Base-by-base conservation (phyloP, 2,888 invertebrate genomes). In the Melinopterus prodromus region DNA sequence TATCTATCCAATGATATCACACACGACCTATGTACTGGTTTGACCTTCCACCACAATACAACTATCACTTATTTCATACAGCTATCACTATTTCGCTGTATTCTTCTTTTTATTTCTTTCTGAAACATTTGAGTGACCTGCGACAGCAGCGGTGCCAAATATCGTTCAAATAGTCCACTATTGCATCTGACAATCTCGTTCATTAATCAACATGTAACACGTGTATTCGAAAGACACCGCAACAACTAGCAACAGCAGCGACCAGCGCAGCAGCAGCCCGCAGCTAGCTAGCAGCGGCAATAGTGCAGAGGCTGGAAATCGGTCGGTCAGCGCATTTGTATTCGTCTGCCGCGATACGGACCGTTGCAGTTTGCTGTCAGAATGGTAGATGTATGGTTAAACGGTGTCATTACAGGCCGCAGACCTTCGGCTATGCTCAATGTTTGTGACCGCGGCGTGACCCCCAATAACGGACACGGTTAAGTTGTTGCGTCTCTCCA, bases 311-410 rank as follows among this genome's bases (percentile, higher is more conserved):
- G 26, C 26, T 26, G 26, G 26, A 26, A 53, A 53, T 53, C 53
- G 53, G 9, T 53, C 53, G 53, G 53, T 53, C 53, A 53, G 53
- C 53, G 12, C 53, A 53, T 53, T 53, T 53, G 53, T 53, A 53
- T 53, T 53, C 53, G 53, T 53, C 53, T 4, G 53, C 53, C 53
- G 53, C 5, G 53, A 53, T 6, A 1, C 53, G 2, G 12, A 4
- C 53, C 53, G 53, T 53, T 9, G 53, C 53, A 53, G 5, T 53
- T 53, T 53, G 12, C 70, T 16, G 15, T 16, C 70, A 16, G 35
- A 77, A 77, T 77, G 77, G 53, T 77, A 69, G 35, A 53, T 77
- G 69, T 26, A n/a, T 77, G 69, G 77, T 16, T 77, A 35, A n/a
- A 53, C 15, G 36, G 69, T 77, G 77, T 77, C 77, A 77, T 16